Percentiles rank a stretch among this genome's conserved stretches.
Evolutionary conservation across 2,797 vertebrate genomes (phyloP).

Genomic region (Manis pentadactyla): DNA sequence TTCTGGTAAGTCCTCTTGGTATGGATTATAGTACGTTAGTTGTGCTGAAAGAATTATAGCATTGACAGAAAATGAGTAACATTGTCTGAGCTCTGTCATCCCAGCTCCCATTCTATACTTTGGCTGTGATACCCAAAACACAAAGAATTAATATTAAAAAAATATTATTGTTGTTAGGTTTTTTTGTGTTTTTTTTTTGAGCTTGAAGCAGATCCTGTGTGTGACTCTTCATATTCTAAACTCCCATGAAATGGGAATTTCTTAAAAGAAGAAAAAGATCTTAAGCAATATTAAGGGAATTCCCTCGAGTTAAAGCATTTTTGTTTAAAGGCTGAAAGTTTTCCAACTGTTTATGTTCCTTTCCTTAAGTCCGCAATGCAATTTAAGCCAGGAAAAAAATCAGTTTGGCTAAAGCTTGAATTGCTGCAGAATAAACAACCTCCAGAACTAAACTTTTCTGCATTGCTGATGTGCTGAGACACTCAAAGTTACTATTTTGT

Average conservation of each 20-base stretch:
- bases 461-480: slow-evolving; percentile 36
- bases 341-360: slow-evolving; percentile 67
- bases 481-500: slow-evolving; percentile 27
- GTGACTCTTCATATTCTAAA: slow-evolving; percentile 30
- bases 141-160: background rate
- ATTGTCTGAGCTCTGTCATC: background rate
- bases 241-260: slow-evolving; percentile 30
- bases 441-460: slow-evolving; percentile 62
- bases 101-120: background rate
- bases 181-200: background rate
- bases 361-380: slow-evolving; percentile 64
- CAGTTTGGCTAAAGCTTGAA: slow-evolving; percentile 56
- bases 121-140: background rate
- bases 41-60: slow-evolving; percentile 24
- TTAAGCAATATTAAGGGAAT: slow-evolving; percentile 64
- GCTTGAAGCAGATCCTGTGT: background rate
- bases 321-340: slow-evolving; percentile 70
- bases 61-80: background rate
- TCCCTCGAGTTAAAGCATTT: slow-evolving; percentile 70
- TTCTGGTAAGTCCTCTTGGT: background rate
- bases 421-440: slow-evolving; percentile 71
- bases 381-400: slow-evolving; percentile 75
- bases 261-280: slow-evolving; percentile 41
- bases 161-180: background rate
- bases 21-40: background rate